Evolutionary conservation across 2,113 vertebrate species (phyloP).

Genomic region (Neoarius graeffei): DNA sequence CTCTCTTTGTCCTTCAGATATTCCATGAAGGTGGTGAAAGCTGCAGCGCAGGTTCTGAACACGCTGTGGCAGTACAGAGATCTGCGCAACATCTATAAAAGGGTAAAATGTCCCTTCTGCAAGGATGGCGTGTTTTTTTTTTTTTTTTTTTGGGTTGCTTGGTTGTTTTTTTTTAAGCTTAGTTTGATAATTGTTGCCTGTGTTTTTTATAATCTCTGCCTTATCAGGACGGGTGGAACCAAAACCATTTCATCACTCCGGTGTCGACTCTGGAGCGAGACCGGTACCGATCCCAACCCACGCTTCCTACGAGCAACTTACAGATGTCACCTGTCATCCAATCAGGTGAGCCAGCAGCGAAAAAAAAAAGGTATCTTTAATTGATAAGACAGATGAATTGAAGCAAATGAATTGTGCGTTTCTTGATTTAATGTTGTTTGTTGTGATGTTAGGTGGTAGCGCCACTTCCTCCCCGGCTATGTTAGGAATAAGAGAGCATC

Average conservation of each 20-base stretch:
- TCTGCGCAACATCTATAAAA: slow-evolving; percentile 95
- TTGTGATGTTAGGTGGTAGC: slow-evolving; percentile 83
- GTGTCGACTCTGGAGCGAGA: slow-evolving; percentile 94
- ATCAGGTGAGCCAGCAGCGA: slow-evolving; percentile 79
- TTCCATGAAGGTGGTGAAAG: slow-evolving; percentile 95
- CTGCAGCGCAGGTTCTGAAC: slow-evolving; percentile 94
- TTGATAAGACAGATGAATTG: background rate
- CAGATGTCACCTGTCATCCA: slow-evolving; percentile 95
- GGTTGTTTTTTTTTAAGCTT: background rate
- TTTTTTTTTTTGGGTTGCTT: too few species aligned
- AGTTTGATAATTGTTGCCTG: slow-evolving; percentile 7
- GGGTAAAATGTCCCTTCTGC: slow-evolving; percentile 71
- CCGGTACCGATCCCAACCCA: slow-evolving; percentile 94
- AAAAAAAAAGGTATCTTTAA: background rate
- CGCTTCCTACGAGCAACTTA: slow-evolving; percentile 88
- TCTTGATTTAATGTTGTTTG: background rate
- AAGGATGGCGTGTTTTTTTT: background rate
- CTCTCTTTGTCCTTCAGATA: slow-evolving; percentile 71
- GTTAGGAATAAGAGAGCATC: slow-evolving; percentile 89
- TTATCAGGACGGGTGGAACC: slow-evolving; percentile 94
- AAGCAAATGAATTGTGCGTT: background rate
- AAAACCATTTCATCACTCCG: slow-evolving; percentile 96
- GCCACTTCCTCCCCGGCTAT: slow-evolving; percentile 95
- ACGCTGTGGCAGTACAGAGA: slow-evolving; percentile 98
- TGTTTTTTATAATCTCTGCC: slow-evolving; percentile 12